Percentiles rank a stretch among this genome's conserved stretches.
Evolutionary conservation across 2,797 vertebrate species (phyloP).

Genomic region (Chaenodraco wilsoni): DNA sequence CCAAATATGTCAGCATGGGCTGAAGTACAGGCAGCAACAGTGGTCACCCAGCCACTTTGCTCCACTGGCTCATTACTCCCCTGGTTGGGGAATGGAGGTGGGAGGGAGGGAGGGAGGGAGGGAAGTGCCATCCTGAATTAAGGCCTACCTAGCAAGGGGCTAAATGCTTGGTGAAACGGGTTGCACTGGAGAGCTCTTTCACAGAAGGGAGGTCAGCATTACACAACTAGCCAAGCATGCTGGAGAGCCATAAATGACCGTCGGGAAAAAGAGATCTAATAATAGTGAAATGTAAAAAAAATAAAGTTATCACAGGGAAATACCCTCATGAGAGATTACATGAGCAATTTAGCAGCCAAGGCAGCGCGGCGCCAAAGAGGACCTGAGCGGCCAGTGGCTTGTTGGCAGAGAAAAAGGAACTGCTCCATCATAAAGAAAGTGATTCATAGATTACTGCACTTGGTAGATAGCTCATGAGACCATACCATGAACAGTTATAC

Average conservation of each 20-base stretch:
- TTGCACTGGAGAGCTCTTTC: conserved; percentile 52
- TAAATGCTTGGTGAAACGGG: conserved; percentile 55
- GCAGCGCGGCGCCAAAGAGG: conserved; percentile 44
- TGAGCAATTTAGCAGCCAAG: conserved; percentile 39
- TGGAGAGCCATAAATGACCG: conserved; percentile 51
- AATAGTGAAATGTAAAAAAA: conserved; percentile 44
- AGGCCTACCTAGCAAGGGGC: conserved; percentile 52
- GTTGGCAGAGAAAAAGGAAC: conserved; percentile 53
- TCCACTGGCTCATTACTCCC: conserved; percentile 56
- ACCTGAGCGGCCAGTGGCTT: conserved; percentile 51
- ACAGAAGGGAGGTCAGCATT: conserved; percentile 47
- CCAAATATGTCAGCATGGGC: neutral
- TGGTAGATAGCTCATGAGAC: conserved; percentile 25
- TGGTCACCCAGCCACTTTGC: conserved; percentile 54
- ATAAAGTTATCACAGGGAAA: conserved; percentile 51
- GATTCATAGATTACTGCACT: conserved; percentile 58
- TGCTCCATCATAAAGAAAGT: conserved; percentile 57
- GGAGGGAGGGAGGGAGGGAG: neutral
- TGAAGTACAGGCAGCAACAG: conserved; percentile 44
- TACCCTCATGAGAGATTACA: conserved; percentile 52
- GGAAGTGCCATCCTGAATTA: conserved; percentile 65
- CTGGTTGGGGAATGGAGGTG: conserved; percentile 12
- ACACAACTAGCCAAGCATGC: conserved; percentile 41
- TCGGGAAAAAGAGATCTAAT: conserved; percentile 36
- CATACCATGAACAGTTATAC: conserved; percentile 35